Percentiles rank a stretch among this genome's conserved stretches.
Conservation (phyloP, 2,797 vertebrate genomes). For the Acridotheres tristis region DNA sequence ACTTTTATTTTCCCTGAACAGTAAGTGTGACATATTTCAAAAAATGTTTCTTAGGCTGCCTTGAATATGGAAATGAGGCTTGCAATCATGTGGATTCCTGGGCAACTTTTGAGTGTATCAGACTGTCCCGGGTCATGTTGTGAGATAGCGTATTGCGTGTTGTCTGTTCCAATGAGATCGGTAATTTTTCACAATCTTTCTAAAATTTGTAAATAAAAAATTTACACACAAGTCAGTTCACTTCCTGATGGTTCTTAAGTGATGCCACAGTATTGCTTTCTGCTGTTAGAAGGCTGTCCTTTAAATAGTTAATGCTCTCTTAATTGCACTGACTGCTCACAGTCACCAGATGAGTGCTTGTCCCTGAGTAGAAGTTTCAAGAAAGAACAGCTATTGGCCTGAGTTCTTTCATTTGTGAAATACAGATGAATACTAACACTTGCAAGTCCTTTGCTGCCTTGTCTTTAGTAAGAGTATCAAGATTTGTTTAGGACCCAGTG, state of each 20-base stretch:
- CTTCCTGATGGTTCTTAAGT: neutral
- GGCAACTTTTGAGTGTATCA: neutral
- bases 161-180: neutral
- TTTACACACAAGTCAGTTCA: neutral
- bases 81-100: neutral
- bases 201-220: neutral
- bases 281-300: neutral
- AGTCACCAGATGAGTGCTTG: neutral
- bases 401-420: neutral
- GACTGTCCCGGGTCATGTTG: neutral
- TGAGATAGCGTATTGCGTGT: neutral
- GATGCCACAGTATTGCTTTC: neutral
- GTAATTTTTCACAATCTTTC: neutral
- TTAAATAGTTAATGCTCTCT: slow-evolving; percentile 30
- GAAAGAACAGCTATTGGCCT: neutral
- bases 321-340: neutral
- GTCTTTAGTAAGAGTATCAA: neutral
- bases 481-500: neutral
- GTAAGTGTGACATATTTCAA: neutral
- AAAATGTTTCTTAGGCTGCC: neutral
- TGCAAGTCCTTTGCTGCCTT: neutral
- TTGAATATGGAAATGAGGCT: neutral
- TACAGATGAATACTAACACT: neutral
- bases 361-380: neutral
- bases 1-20: neutral